Conservation (phyloP, 2,888 invertebrate species). For the Sclerodermus sp. region DNA sequence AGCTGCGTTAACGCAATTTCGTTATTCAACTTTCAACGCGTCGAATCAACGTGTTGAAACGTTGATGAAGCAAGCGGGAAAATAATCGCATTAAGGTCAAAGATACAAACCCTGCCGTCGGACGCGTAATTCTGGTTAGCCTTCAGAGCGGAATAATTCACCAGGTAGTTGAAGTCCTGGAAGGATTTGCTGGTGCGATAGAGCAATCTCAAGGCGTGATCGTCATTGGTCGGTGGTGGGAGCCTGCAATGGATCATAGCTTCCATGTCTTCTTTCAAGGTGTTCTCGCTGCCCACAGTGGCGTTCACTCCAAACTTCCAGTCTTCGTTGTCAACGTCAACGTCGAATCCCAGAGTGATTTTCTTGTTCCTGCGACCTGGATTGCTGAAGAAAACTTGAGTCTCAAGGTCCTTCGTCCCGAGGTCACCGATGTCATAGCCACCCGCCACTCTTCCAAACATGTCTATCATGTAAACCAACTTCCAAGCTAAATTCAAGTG, state of each 20-base stretch:
- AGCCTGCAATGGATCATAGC: slow-evolving; percentile 63
- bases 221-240: slow-evolving; percentile 68
- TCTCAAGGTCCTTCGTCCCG: slow-evolving; percentile 54
- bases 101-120: slow-evolving; percentile 63
- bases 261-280: slow-evolving; percentile 58
- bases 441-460: slow-evolving; percentile 47
- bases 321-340: slow-evolving; percentile 61
- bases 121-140: slow-evolving; percentile 63
- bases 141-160: slow-evolving; percentile 62
- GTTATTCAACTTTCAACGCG: too few relatives aligned
- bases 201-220: too few relatives aligned
- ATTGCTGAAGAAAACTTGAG: slow-evolving; percentile 61
- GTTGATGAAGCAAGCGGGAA: slow-evolving; percentile 12
- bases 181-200: slow-evolving; percentile 49
- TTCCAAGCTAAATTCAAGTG: slow-evolving; percentile 60
- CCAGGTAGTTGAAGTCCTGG: slow-evolving; percentile 57
- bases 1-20: too few relatives aligned
- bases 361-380: too few relatives aligned
- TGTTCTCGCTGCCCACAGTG: slow-evolving; percentile 60
- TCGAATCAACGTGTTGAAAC: too few relatives aligned
- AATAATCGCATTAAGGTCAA: not conserved
- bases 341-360: slow-evolving; percentile 63
- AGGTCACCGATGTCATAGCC: slow-evolving; percentile 46
- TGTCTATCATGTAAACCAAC: slow-evolving; percentile 59
- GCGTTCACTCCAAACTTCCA: slow-evolving; percentile 67